Percentiles rank a stretch among this genome's conserved stretches.
Evolutionary conservation across 30 jellyfish, hydroid and myxozoan species (phyloP).

Genomic region (Turritopsis rubra): DNA sequence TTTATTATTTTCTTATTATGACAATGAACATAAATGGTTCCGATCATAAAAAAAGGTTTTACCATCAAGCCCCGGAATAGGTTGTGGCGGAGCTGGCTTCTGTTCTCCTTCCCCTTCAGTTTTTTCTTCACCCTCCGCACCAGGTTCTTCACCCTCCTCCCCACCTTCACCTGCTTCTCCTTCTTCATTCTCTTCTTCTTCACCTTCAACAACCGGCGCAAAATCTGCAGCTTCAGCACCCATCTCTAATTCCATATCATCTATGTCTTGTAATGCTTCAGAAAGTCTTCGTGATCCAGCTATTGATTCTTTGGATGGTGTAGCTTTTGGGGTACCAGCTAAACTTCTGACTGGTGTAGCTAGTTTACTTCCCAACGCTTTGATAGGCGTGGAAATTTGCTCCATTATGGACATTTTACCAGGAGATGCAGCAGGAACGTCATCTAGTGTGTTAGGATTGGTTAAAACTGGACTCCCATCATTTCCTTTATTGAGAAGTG

Average conservation of each 20-base stretch:
- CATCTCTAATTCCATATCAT: conserved; percentile 18
- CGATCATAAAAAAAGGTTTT: background rate
- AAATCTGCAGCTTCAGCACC: conserved; percentile 27
- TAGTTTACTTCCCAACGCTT: conserved; percentile 28
- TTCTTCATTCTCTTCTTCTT: conserved; percentile 15
- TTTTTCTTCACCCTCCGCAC: conserved; percentile 4
- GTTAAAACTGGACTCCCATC: background rate
- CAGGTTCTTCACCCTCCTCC: conserved; percentile 25
- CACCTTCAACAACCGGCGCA: background rate
- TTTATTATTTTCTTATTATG: too few species aligned
- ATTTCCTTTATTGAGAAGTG: conserved; percentile 8
- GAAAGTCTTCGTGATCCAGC: background rate
- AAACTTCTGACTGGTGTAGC: conserved; percentile 25
- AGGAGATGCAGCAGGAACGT: conserved; percentile 16
- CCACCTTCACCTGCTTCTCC: conserved; percentile 15
- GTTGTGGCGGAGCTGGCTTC: conserved; percentile 8
- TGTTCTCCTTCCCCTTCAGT: background rate
- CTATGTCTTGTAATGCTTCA: conserved; percentile 4
- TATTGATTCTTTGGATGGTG: background rate
- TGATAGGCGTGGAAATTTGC: conserved; percentile 36
- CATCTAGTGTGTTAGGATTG: background rate
- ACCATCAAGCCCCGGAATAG: conserved; percentile 28
- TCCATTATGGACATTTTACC: conserved; percentile 24
- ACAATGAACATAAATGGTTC: too few species aligned
- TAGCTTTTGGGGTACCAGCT: conserved; percentile 12